Evolutionary conservation across 2,113 vertebrate species (phyloP).

Genomic region (Thymallus thymallus): DNA sequence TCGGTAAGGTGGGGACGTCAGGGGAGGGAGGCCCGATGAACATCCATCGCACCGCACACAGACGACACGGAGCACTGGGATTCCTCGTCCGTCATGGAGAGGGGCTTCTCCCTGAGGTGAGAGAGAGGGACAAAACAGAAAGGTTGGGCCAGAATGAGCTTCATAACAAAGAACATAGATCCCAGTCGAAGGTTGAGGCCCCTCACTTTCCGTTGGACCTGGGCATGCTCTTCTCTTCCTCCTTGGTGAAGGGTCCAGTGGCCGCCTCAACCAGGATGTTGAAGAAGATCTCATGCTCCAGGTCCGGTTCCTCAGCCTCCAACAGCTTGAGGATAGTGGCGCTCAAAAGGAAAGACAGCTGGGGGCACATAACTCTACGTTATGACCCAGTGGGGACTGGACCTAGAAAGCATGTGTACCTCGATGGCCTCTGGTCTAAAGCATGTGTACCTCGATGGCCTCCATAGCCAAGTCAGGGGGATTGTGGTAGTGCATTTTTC

Average conservation of each 20-base stretch:
- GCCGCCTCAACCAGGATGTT: conserved; percentile 88
- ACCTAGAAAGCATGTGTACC: conserved; percentile 69
- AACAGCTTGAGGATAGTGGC: conserved; percentile 95
- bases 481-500: conserved; percentile 98
- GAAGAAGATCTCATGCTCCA: conserved; percentile 85
- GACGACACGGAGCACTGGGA: conserved; percentile 82
- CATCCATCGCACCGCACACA: conserved; percentile 76
- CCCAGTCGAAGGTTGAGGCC: neutral
- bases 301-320: conserved; percentile 71
- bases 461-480: conserved; percentile 97
- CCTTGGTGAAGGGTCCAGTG: conserved; percentile 90
- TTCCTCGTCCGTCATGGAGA: conserved; percentile 87
- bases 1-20: conserved; percentile 97
- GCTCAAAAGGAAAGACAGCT: no score
- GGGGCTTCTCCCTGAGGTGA: conserved; percentile 84
- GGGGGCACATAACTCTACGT: no score
- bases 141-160: neutral
- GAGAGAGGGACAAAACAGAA: conserved; percentile 2
- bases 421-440: conserved; percentile 75
- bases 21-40: conserved; percentile 73
- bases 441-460: conserved; percentile 87
- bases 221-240: conserved; percentile 94
- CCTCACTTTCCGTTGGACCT: conserved; percentile 91
- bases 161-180: neutral
- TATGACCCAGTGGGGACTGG: neutral